These are phyloP conservation scores for Polyommatus iphigenia DNA, from an alignment of 2,888 invertebrate genomes.

Conservation along the genomic window DNA sequence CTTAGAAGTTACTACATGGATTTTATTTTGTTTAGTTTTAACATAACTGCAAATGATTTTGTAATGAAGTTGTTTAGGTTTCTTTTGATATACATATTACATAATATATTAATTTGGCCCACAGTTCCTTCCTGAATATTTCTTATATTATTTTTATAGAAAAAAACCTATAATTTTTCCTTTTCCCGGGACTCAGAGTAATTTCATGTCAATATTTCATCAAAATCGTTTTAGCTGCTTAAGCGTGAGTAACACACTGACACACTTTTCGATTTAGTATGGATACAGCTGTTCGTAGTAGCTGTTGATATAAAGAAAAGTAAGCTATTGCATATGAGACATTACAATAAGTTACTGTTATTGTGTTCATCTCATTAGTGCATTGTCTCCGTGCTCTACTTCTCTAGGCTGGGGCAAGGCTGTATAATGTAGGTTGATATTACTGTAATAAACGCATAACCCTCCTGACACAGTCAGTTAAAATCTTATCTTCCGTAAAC, in stretches of 20 bases:
- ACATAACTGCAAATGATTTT: too few species aligned
- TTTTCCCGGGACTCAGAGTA: not conserved
- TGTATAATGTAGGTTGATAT: constrained; percentile 26
- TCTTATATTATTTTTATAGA: too few species aligned
- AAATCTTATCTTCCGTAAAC: too few species aligned
- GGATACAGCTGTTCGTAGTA: too few species aligned
- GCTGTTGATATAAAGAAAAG: not conserved
- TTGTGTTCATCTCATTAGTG: constrained; percentile 27
- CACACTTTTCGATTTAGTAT: not conserved
- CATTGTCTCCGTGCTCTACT: constrained; percentile 17
- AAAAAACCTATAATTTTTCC: not conserved
- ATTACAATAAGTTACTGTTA: not conserved
- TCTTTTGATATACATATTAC: too few species aligned
- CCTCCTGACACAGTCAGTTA: too few species aligned
- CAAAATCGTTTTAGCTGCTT: too few species aligned
- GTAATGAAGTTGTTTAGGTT: too few species aligned
- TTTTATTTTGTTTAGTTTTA: too few species aligned
- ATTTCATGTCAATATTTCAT: not conserved
- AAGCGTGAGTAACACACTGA: not conserved
- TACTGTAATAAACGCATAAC: not conserved
- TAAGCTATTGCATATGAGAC: not conserved
- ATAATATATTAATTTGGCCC: too few species aligned
- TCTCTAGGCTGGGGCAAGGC: constrained; percentile 20
- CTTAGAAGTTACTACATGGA: too few species aligned
- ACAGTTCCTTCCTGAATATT: not conserved